phyloP scores from a whole-genome alignment of 2,113 vertebrate species.

The Corythornis vintsioides region DNA sequence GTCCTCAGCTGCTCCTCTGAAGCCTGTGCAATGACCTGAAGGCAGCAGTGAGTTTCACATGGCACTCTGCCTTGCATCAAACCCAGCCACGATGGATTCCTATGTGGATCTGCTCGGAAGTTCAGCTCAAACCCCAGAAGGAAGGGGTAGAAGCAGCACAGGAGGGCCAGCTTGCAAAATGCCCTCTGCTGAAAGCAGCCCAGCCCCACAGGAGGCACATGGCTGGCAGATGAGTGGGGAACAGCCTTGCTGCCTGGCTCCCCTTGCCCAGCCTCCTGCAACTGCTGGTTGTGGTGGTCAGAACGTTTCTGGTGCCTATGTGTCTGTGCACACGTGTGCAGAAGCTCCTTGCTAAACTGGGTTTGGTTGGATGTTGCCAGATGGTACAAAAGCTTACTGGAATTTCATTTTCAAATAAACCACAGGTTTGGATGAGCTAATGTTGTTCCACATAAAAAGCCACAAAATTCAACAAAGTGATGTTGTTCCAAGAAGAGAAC shows the following conservation, averaged over 20 bases:
- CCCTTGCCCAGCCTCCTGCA: background rate
- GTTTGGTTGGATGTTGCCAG: conserved; percentile 63
- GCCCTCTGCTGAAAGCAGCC: conserved; percentile 18
- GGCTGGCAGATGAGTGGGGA: background rate
- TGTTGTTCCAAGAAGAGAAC: conserved; percentile 71
- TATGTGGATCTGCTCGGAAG: conserved; percentile 24
- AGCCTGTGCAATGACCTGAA: background rate
- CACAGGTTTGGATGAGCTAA: conserved; percentile 81
- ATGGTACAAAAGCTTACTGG: conserved; percentile 78
- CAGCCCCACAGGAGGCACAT: background rate
- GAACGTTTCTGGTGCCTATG: conserved; percentile 38
- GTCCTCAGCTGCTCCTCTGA: background rate
- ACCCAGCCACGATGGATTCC: conserved; percentile 34
- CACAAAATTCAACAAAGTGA: conserved; percentile 78
- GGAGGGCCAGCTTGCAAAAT: background rate
- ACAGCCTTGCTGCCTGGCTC: background rate
- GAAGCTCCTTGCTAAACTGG: conserved; percentile 52
- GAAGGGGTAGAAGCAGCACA: background rate
- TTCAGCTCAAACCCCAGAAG: background rate
- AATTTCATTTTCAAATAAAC: conserved; percentile 83
- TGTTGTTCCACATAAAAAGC: conserved; percentile 77
- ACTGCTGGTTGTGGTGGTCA: background rate
- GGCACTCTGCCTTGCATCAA: accelerated
- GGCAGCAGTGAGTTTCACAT: background rate
- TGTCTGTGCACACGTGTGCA: conserved; percentile 60